Evolutionary conservation across 2,113 vertebrate species (phyloP).

Genomic region (Dendrocopos noguchii): DNA sequence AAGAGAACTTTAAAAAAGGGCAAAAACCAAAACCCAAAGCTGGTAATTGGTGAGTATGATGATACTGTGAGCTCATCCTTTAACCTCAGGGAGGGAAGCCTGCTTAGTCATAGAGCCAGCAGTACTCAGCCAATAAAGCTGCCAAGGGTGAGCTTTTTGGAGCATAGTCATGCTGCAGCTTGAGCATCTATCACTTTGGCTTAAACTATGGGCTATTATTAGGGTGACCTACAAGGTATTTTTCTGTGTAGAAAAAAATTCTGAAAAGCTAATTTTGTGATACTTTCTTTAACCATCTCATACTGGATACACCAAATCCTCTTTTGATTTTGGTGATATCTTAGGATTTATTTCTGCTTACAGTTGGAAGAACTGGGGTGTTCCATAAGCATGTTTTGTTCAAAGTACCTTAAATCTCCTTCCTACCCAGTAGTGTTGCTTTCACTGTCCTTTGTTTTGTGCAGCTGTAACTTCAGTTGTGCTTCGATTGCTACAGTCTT

Average conservation of each 20-base stretch:
- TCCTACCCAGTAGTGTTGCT: background rate
- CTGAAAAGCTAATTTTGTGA: background rate
- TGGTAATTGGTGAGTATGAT: background rate
- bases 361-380: background rate
- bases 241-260: background rate
- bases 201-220: background rate
- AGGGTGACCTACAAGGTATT: background rate
- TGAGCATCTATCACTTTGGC: background rate
- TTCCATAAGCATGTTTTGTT: background rate
- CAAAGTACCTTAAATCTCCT: background rate
- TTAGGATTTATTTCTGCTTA: background rate
- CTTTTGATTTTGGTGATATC: background rate
- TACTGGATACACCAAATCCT: background rate
- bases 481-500: background rate
- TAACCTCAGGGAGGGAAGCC: slow-evolving; percentile 23
- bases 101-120: slow-evolving; percentile 40
- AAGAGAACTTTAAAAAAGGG: background rate
- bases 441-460: background rate
- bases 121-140: background rate
- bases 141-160: slow-evolving; percentile 37
- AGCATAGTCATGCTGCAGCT: slow-evolving; percentile 35
- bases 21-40: background rate
- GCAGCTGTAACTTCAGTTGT: background rate
- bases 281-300: background rate
- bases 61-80: slow-evolving; percentile 42